Conservation (phyloP, 1,140 invertebrate species). For the Anastrepha ludens region DNA sequence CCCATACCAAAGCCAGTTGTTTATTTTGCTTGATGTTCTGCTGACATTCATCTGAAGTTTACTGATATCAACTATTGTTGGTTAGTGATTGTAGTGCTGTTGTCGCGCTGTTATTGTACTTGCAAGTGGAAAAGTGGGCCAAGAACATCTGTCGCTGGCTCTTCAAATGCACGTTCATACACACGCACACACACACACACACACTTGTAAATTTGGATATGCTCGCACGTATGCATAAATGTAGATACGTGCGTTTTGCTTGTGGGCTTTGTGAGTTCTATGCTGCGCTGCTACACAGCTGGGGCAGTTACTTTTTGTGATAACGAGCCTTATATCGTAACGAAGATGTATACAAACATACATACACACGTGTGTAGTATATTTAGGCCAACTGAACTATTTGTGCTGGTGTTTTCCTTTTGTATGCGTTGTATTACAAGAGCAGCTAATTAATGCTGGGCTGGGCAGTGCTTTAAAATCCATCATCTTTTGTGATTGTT, state of each 20-base stretch:
- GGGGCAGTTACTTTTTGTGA: neutral
- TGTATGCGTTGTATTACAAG: neutral
- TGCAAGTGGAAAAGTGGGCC: slow-evolving; percentile 43
- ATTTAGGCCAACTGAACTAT: neutral
- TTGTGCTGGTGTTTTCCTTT: neutral
- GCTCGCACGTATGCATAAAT: neutral
- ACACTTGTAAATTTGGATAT: neutral
- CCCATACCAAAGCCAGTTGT: neutral
- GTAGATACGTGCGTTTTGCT: slow-evolving; percentile 6
- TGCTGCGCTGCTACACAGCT: neutral
- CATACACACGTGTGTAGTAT: neutral
- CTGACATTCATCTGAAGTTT: neutral
- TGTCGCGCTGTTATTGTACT: neutral
- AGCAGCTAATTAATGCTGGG: slow-evolving; percentile 5
- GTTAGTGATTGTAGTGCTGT: neutral
- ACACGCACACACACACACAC: neutral
- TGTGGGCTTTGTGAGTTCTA: neutral
- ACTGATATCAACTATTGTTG: slow-evolving; percentile 34
- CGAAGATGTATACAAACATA: neutral
- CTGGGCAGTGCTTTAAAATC: neutral
- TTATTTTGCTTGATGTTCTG: neutral
- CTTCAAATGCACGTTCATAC: slow-evolving; percentile 3
- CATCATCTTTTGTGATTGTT: neutral
- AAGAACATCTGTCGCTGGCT: slow-evolving; percentile 25
- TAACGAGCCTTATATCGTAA: neutral